phyloP scores from a whole-genome alignment of 2,113 vertebrate genomes.

The Calonectris borealis region DNA sequence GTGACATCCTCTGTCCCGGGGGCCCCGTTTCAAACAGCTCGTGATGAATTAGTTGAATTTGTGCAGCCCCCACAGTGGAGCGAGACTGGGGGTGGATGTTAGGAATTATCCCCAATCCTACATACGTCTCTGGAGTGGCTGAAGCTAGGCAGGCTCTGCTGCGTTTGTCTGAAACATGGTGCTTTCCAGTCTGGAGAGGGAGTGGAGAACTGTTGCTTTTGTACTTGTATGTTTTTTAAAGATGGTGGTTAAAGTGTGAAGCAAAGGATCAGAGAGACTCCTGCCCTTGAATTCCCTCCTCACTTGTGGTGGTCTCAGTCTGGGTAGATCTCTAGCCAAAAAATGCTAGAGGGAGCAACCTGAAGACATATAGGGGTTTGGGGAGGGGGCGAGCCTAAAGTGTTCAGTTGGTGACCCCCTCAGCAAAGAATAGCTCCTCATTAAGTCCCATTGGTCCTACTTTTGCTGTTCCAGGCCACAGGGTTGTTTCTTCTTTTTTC shows the following conservation, averaged over 20 bases:
- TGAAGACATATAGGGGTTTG: background rate
- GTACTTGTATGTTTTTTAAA: constrained; percentile 25
- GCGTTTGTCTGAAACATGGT: background rate
- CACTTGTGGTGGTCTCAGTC: rapidly evolving
- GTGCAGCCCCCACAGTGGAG: constrained; percentile 39
- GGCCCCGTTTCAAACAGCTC: constrained; percentile 10
- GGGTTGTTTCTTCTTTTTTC: background rate
- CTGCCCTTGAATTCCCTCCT: background rate
- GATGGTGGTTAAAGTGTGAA: background rate
- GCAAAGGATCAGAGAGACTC: constrained; percentile 30
- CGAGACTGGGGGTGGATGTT: constrained; percentile 58
- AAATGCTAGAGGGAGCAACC: background rate
- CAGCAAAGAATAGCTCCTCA: background rate
- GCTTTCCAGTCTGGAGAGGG: background rate
- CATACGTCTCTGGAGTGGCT: constrained; percentile 33
- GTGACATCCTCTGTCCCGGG: constrained; percentile 24
- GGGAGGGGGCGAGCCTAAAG: background rate
- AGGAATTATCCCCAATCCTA: constrained; percentile 56
- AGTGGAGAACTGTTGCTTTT: constrained; percentile 39
- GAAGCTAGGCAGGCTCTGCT: constrained; percentile 36
- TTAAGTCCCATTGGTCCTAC: background rate
- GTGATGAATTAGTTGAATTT: constrained; percentile 58
- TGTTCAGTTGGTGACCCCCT: background rate
- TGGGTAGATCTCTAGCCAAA: background rate
- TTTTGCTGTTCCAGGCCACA: background rate